Percentiles rank a stretch among this genome's conserved stretches.
phyloP scores from a whole-genome alignment of 2,888 invertebrate genomes.

The Cosmopolites sordidus region DNA sequence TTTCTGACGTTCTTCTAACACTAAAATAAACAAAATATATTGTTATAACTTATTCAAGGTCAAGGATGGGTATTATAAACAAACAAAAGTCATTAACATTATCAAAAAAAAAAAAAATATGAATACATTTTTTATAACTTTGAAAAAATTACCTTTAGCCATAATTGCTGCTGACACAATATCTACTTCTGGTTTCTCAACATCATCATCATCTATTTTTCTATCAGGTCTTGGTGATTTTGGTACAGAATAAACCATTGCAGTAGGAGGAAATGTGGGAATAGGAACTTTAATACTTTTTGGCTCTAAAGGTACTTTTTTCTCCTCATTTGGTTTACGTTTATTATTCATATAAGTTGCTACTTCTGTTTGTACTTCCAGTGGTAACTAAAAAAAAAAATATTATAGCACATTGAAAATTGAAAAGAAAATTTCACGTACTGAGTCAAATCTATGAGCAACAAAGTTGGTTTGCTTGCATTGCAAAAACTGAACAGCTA shows the following conservation, averaged over 20 bases:
- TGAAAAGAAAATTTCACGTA: conserved; percentile 51
- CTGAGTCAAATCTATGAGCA: conserved; percentile 83
- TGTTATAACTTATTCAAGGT: no score
- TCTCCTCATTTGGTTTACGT: conserved; percentile 49
- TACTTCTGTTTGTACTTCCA: conserved; percentile 88
- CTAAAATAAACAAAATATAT: conserved; percentile 37
- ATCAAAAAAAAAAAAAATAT: no score
- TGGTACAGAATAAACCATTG: conserved; percentile 69
- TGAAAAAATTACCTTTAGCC: conserved; percentile 58
- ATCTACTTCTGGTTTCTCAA: conserved; percentile 62
- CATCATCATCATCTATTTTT: conserved; percentile 51
- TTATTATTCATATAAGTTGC: conserved; percentile 70
- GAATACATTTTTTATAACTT: no score
- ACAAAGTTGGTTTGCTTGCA: conserved; percentile 94
- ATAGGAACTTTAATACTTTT: conserved; percentile 67
- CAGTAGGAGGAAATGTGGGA: conserved; percentile 78
- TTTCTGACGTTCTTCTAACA: conserved; percentile 80
- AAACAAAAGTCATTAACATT: no score
- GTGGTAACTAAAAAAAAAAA: conserved; percentile 66
- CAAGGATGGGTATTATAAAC: no score
- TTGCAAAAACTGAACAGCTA: conserved; percentile 89
- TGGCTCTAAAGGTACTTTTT: conserved; percentile 47
- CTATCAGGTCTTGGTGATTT: conserved; percentile 46
- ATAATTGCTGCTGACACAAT: conserved; percentile 83
- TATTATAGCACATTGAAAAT: not conserved